These are phyloP conservation scores for Anoncus sp. DNA, from an alignment of 2,888 invertebrate genomes.

Conservation along the genomic window DNA sequence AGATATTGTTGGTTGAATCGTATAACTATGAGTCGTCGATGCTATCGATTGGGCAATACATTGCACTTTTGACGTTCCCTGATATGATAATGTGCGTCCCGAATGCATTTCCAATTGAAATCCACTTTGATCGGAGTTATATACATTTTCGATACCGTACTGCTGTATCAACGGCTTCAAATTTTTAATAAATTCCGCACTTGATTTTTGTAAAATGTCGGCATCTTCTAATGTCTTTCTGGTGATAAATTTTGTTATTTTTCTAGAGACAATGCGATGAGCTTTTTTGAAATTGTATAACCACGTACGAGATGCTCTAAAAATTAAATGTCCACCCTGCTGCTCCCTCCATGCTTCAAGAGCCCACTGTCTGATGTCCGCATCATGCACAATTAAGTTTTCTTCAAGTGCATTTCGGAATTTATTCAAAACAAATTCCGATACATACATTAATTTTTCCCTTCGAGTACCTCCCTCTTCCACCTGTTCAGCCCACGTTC, in stretches of 20 bases:
- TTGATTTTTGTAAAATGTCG: constrained; percentile 4
- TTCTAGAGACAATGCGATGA: constrained; percentile 23
- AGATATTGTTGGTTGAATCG: constrained; percentile 23
- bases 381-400: constrained; percentile 21
- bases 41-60: constrained; percentile 7
- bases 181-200: background rate
- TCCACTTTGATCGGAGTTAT: constrained; percentile 25
- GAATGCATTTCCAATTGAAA: constrained; percentile 31
- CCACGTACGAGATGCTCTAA: constrained; percentile 12
- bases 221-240: constrained; percentile 16
- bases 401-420: constrained; percentile 10
- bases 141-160: background rate
- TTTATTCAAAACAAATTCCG: constrained; percentile 6
- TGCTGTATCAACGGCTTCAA: background rate
- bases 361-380: constrained; percentile 14
- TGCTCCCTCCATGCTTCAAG: constrained; percentile 4
- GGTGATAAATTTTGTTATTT: constrained; percentile 24
- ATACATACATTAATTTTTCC: constrained; percentile 8
- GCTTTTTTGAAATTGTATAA: constrained; percentile 24
- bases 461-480: constrained; percentile 4
- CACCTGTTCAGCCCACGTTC: constrained; percentile 15
- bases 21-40: constrained; percentile 6
- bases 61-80: constrained; percentile 22
- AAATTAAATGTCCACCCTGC: no score
- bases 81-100: background rate